Conservation (phyloP, 2,797 vertebrate species). For the Fringilla coelebs region DNA sequence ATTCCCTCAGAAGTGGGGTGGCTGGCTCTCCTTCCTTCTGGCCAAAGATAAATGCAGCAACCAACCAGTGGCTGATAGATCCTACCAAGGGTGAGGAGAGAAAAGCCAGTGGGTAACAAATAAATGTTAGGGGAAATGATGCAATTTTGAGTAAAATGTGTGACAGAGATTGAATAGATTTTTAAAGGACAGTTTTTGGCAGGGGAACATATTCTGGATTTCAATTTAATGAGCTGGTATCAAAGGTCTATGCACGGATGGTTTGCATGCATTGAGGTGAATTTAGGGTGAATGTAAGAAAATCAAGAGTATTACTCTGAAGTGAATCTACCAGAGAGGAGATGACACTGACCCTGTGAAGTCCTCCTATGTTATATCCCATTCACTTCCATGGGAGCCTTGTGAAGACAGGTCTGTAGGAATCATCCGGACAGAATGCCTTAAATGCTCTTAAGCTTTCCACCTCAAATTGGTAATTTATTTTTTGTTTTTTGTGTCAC, state of each 20-base stretch:
- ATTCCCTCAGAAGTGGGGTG: not conserved
- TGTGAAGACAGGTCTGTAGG: not conserved
- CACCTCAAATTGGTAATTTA: not conserved
- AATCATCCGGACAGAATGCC: not conserved
- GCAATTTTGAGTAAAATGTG: not conserved
- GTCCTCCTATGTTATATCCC: not conserved
- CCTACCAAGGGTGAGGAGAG: not conserved
- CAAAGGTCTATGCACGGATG: not conserved
- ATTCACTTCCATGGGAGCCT: not conserved
- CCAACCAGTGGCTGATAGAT: not conserved
- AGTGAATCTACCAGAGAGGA: not conserved
- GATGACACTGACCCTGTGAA: not conserved
- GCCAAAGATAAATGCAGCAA: not conserved
- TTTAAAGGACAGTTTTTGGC: not conserved
- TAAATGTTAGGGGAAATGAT: not conserved
- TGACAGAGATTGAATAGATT: not conserved
- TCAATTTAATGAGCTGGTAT: not conserved
- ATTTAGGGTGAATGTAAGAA: not conserved
- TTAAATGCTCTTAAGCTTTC: not conserved
- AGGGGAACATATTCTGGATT: not conserved
- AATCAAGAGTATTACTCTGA: not conserved
- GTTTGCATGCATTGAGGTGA: not conserved
- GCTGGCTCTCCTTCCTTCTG: not conserved
- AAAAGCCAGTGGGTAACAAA: not conserved
- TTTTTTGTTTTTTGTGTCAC: not conserved